A percentile compares a stretch with the other conserved stretches of the same genome.
Evolutionary conservation across 2,888 invertebrate genomes (phyloP).

Genomic region (Orthonychiurus folsomi): DNA sequence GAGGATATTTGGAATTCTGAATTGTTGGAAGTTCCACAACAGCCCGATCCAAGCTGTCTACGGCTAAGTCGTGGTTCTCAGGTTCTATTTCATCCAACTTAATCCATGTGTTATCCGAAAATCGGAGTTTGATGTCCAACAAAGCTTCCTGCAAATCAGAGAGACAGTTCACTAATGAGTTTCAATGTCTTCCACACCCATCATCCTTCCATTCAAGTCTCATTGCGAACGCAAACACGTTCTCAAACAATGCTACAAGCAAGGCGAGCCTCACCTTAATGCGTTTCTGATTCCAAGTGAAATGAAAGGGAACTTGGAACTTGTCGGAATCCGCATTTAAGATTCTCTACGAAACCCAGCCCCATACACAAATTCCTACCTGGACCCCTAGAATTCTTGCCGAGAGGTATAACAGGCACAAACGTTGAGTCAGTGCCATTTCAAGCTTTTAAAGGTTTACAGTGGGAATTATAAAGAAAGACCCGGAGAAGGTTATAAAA

Average conservation of each 20-base stretch:
- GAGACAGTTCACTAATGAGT: constrained; percentile 10
- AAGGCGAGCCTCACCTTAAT: not conserved
- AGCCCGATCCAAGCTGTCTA: constrained; percentile 80
- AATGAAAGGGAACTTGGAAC: not conserved
- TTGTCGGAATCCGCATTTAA: no score
- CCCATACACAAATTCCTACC: not conserved
- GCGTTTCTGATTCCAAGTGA: not conserved
- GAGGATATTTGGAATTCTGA: constrained; percentile 78
- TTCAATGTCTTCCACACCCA: no score
- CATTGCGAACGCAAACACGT: not conserved
- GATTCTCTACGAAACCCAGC: no score
- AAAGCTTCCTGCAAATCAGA: constrained; percentile 67
- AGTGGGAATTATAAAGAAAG: no score
- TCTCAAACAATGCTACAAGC: not conserved
- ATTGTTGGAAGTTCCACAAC: constrained; percentile 87
- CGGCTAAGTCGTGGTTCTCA: constrained; percentile 75
- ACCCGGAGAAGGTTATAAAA: no score
- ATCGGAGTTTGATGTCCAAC: constrained; percentile 82
- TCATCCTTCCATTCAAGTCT: not conserved
- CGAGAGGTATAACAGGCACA: not conserved
- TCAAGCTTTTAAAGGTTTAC: not conserved
- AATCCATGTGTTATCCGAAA: constrained; percentile 78
- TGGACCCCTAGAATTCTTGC: not conserved
- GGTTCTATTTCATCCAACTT: constrained; percentile 76
- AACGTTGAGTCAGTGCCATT: not conserved